These are phyloP conservation scores for Hypothenemus hampei DNA, from an alignment of 1,140 invertebrate genomes.

Conservation along the genomic window DNA sequence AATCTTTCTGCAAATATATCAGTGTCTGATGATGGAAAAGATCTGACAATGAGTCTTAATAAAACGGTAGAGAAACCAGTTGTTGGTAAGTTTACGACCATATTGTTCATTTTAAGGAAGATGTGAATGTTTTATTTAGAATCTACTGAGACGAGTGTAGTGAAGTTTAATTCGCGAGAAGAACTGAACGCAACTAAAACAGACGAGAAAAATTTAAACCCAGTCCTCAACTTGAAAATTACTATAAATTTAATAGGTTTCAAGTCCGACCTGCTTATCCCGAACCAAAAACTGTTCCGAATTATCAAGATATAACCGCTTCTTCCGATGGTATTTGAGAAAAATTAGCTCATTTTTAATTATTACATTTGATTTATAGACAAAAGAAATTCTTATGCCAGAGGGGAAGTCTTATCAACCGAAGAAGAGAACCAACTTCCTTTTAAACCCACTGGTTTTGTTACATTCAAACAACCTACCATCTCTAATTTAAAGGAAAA, in stretches of 20 bases:
- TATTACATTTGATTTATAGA: too few relatives aligned
- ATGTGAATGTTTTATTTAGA: neutral
- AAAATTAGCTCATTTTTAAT: too few relatives aligned
- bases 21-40: conserved; percentile 3
- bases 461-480: too few relatives aligned
- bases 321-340: conserved; percentile 1
- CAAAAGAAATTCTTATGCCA: too few relatives aligned
- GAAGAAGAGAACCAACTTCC: neutral
- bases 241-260: conserved; percentile 39
- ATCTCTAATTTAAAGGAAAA: too few relatives aligned
- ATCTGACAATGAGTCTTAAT: neutral
- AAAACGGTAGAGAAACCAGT: neutral
- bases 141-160: neutral
- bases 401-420: too few relatives aligned
- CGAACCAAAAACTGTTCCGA: conserved; percentile 19
- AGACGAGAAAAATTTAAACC: conserved; percentile 32
- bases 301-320: conserved; percentile 4
- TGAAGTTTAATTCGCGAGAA: neutral
- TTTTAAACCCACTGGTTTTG: too few relatives aligned
- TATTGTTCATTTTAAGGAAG: neutral
- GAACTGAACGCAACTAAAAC: neutral
- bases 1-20: conserved; percentile 20
- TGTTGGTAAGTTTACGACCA: neutral
- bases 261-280: conserved; percentile 35
- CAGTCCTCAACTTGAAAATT: conserved; percentile 29